phyloP scores from a whole-genome alignment of 1,140 invertebrate genomes.

The Hylaeus volcanicus region DNA sequence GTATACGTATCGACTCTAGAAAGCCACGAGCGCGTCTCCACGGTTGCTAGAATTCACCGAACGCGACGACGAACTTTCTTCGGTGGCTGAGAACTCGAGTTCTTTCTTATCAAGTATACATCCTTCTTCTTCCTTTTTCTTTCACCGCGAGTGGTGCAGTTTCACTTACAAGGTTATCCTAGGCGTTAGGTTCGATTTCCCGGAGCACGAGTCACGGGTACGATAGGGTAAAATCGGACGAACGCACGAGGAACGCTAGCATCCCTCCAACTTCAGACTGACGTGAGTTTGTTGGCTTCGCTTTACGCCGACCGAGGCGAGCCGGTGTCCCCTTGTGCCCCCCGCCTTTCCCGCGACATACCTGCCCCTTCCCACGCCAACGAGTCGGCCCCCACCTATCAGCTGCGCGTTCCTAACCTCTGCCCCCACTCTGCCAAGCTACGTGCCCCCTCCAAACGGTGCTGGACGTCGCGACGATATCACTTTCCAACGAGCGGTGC shows the following conservation, averaged over 20 bases:
- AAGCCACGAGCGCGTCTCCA: not conserved
- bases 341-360: conserved; percentile 33
- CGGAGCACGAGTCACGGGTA: not conserved
- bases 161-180: conserved; percentile 21
- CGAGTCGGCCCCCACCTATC: conserved; percentile 37
- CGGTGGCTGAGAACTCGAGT: not conserved
- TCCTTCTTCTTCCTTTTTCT: too few species aligned
- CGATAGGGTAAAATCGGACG: not conserved
- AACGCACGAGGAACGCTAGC: conserved; percentile 66
- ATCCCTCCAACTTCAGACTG: conserved; percentile 73
- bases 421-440: conserved; percentile 28
- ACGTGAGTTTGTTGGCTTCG: conserved; percentile 79
- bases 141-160: not conserved
- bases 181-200: not conserved
- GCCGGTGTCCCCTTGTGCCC: conserved; percentile 44
- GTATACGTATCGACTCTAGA: too few species aligned
- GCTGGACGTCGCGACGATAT: conserved; percentile 12
- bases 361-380: conserved; percentile 27
- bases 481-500: not conserved
- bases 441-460: conserved; percentile 47
- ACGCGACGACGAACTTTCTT: not conserved
- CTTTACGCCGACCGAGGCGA: conserved; percentile 65
- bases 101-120: too few species aligned
- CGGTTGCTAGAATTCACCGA: not conserved
- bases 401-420: conserved; percentile 55